phyloP scores from a whole-genome alignment of 2,888 invertebrate species.

The Punctoribates punctum region DNA sequence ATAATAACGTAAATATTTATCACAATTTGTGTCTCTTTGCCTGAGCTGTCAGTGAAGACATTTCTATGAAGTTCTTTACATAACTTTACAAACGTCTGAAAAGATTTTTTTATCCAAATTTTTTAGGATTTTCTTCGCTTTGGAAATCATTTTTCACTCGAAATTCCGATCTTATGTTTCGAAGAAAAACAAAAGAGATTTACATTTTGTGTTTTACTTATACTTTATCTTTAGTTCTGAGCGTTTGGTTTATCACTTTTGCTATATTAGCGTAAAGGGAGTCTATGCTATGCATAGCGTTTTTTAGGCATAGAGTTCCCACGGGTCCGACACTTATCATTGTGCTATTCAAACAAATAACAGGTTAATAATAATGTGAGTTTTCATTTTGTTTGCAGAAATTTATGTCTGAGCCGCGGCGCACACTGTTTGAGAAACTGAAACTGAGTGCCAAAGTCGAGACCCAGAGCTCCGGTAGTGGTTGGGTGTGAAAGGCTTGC shows the following conservation, averaged over 20 bases:
- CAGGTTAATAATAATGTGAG: slow-evolving; percentile 29
- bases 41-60: not conserved
- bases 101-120: not conserved
- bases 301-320: slow-evolving; percentile 12
- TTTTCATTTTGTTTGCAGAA: not conserved
- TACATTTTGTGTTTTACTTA: not conserved
- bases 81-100: not conserved
- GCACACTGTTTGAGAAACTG: not conserved
- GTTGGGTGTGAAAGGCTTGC: not conserved
- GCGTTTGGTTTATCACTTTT: slow-evolving; percentile 17
- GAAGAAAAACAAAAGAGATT: not conserved
- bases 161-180: not conserved
- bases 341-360: slow-evolving; percentile 8
- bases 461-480: too few species aligned
- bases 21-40: not conserved
- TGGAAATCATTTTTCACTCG: too few species aligned
- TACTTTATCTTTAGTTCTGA: not conserved
- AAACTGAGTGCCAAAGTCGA: too few species aligned
- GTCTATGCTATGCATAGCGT: not conserved
- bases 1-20: not conserved
- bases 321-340: slow-evolving; percentile 25
- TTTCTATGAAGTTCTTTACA: not conserved
- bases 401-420: not conserved
- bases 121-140: not conserved
- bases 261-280: not conserved